Evolutionary conservation across 92 coral and sea anemone species (phyloP), one percentile per base, ranked within the genome.

Genomic region (Anthopleura xanthogrammica): DNA sequence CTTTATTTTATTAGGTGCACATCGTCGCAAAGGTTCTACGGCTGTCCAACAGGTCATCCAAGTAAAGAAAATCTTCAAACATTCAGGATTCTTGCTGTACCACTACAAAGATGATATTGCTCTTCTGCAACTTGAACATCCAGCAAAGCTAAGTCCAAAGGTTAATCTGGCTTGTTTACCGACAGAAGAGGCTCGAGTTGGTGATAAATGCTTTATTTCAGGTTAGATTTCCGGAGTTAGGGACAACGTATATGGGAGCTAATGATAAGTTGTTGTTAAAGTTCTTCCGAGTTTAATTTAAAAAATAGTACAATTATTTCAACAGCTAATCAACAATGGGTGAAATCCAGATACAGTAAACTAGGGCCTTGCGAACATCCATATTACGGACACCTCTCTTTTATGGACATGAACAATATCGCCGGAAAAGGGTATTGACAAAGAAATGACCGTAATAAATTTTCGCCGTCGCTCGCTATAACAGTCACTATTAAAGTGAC

Each of bases 141-240:
- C 88, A 40, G 88, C 71, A 3, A 60, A 78, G 39, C 83, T 85
- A n/a, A 85, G 83, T 50, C 71, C 81, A 41, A 85, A 79, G 52
- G 88, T 85, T 20, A 42, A 72, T 12, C 75, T 85, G 64, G 88
- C 88, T 70, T 85, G 88, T 79, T 64, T 85, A 16, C 88, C 88
- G 2, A 46, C 52, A n/a, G 39, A 76, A 36, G 88, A 79, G 48
- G 78, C 81, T 23, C 72, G 8, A 46, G 83, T 79, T 22, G 88
- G 88, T 3, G 66, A 80, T 72, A 52, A 85, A 29, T 85, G 88
- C 17, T 85, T 24, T 54, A 70, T 85, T 36, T 54, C 88, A 79
- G 88, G 88, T 85, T 23, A 42, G 83, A 65, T 20, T 19, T 22
- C 29, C 5, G 11, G 3, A n/a, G 24, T 20, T 20, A n/a, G 9